A percentile compares a stretch with the other conserved stretches of the same genome.
These are phyloP conservation scores for Eudasyphora cyanicolor DNA, from an alignment of 2,888 invertebrate genomes.

Conservation along the genomic window DNA sequence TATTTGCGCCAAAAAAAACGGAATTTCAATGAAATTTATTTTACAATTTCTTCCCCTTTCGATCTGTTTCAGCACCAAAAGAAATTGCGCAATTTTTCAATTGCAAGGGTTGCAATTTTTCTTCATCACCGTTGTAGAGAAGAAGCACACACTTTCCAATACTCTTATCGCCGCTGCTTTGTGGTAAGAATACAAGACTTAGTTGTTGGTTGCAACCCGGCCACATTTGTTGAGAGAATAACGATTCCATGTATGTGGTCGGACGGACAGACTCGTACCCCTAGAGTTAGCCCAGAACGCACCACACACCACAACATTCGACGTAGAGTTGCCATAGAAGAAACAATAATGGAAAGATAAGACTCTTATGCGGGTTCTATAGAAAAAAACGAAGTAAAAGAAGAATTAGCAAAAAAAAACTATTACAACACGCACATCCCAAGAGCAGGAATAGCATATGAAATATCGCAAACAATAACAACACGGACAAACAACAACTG, in stretches of 20 bases:
- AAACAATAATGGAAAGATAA: constrained; percentile 62
- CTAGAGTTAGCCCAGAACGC: constrained; percentile 15
- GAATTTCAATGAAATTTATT: constrained; percentile 37
- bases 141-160: background rate
- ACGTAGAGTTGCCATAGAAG: background rate
- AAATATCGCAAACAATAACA: constrained; percentile 39
- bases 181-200: background rate
- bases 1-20: constrained; percentile 13
- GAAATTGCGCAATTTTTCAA: constrained; percentile 66
- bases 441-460: constrained; percentile 39
- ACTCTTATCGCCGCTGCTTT: too few species aligned
- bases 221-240: constrained; percentile 22
- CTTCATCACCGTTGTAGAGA: constrained; percentile 38
- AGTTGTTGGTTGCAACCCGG: constrained; percentile 6
- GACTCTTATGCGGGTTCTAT: constrained; percentile 64
- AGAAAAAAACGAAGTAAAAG: background rate
- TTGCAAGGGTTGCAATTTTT: constrained; percentile 63
- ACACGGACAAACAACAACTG: constrained; percentile 39
- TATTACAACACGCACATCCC: constrained; percentile 42
- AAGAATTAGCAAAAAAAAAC: constrained; percentile 41
- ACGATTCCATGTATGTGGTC: constrained; percentile 7
- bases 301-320: too few species aligned
- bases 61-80: constrained; percentile 14
- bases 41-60: constrained; percentile 47
- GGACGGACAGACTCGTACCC: background rate